phyloP scores from a whole-genome alignment of 2,888 invertebrate genomes.

The Willowsia nigromaculata region DNA sequence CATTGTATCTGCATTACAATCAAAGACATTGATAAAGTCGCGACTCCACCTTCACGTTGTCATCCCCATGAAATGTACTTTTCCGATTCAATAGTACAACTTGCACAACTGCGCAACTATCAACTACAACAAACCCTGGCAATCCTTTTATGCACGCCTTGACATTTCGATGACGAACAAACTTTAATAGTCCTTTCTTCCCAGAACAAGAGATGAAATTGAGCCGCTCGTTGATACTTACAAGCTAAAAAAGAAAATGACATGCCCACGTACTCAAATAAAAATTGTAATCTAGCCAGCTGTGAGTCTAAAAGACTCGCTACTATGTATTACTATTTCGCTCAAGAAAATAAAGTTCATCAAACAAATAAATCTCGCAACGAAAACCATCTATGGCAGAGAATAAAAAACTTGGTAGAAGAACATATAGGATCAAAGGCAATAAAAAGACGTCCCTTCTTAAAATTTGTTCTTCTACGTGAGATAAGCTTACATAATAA shows the following conservation, averaged over 20 bases:
- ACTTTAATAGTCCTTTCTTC: not conserved
- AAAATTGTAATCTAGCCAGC: slow-evolving; percentile 13
- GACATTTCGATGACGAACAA: slow-evolving; percentile 33
- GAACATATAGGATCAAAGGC: not conserved
- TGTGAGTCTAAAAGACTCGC: not conserved
- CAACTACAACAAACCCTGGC: not conserved
- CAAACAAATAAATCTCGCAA: slow-evolving; percentile 40
- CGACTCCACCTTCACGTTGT: slow-evolving; percentile 17
- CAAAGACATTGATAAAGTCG: not conserved
- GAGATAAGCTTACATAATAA: not conserved
- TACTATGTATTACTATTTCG: not conserved
- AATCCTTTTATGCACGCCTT: slow-evolving; percentile 14
- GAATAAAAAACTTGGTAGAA: not conserved
- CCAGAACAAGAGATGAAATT: slow-evolving; percentile 2
- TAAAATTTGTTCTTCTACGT: not conserved
- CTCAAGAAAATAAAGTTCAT: slow-evolving; percentile 1
- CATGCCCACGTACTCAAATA: slow-evolving; percentile 17
- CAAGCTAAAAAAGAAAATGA: slow-evolving; percentile 2
- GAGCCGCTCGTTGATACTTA: not conserved
- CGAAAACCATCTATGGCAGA: slow-evolving; percentile 26
- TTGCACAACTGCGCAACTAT: not conserved
- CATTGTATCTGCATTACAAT: not conserved
- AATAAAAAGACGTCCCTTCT: not conserved
- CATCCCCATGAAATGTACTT: slow-evolving; percentile 1
- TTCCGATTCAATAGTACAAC: not conserved